Evolutionary conservation across 2,113 vertebrate species (phyloP), one percentile per base, ranked within the genome.

Genomic region (Hiodon alosoides): DNA sequence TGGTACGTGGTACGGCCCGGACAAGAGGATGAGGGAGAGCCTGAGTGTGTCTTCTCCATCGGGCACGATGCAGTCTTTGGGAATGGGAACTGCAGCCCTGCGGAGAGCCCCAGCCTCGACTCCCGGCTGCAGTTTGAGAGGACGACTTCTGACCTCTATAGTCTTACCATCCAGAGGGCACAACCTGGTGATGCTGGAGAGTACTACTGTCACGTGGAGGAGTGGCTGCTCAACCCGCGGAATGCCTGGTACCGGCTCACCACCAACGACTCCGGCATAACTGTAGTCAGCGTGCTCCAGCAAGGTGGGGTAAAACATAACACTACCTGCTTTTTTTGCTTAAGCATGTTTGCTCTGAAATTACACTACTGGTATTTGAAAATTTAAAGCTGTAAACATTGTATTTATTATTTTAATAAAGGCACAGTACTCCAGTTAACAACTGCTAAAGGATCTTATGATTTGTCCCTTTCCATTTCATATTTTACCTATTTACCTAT

Each of bases 201-300:
- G 70, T 99, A 98, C 87, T 95, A 94, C 0, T 99, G 97, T 76
- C 93, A 70, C 0, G 95, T 99, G 10, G 95, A 96, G 85, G 97
- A 99, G 80, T 99, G 97, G 97, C 88, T 99, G 53, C 92, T 90
- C 0, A 93, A 94, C 81, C 95, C 97, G 0, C 92, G 90, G 0
- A 94, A 93, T 0, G 79, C 88, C 0, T 99, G 96, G 97, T 98
- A 99, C 85, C 93, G 90, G 51, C 90, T 99, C 77, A 90, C 94
- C 0, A 92, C 95, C 79, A 96, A 95, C 79, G 93, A 96, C 78
- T 96, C 96, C 0, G 94, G 94, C 1, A 87, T 84, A 46, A 92
- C 94, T 0, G 82, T 91, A 0, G 89, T 98, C 84, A 94, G 86
- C 0, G 90, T 99, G 48, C 85, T 93, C 74, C 89, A 92, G 64